phyloP scores from a whole-genome alignment of 2,113 vertebrate genomes.

The Tetrax tetrax region DNA sequence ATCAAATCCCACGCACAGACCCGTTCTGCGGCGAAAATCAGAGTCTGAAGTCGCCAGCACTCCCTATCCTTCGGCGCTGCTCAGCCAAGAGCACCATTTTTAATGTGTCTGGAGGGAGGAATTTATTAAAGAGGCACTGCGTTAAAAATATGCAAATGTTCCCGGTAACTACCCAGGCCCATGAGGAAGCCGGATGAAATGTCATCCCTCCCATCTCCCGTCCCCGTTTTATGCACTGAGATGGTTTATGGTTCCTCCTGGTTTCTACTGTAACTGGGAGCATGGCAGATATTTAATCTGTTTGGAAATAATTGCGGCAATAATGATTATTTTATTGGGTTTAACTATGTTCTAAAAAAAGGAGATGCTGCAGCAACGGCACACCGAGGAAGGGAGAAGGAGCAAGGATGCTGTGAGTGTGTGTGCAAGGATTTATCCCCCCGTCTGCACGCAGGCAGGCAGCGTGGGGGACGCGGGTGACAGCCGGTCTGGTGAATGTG shows the following conservation, averaged over 20 bases:
- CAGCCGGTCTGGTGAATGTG: not conserved
- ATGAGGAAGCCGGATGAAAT: constrained; percentile 58
- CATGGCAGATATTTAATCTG: constrained; percentile 70
- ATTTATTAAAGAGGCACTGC: constrained; percentile 67
- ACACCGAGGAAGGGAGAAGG: not conserved
- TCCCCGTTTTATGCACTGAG: constrained; percentile 33
- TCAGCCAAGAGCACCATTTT: not conserved
- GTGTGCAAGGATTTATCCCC: not conserved
- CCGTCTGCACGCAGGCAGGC: not conserved
- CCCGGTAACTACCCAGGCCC: constrained; percentile 53
- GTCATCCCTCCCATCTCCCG: constrained; percentile 37
- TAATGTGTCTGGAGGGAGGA: constrained; percentile 63
- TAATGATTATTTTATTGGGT: constrained; percentile 70
- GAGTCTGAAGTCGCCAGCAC: not conserved
- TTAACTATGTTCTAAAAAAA: constrained; percentile 25
- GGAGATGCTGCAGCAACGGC: not conserved
- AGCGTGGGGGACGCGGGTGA: too few species aligned
- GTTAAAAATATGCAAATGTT: constrained; percentile 72
- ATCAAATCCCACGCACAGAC: not conserved
- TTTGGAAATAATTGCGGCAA: constrained; percentile 71
- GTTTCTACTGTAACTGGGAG: constrained; percentile 37
- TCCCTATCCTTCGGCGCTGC: not conserved
- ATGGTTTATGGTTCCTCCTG: constrained; percentile 60
- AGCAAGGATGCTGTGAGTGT: not conserved
- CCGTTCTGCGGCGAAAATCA: not conserved